Evolutionary conservation across 2,888 invertebrate genomes (phyloP).

Genomic region (Lasioglossum calceatum): DNA sequence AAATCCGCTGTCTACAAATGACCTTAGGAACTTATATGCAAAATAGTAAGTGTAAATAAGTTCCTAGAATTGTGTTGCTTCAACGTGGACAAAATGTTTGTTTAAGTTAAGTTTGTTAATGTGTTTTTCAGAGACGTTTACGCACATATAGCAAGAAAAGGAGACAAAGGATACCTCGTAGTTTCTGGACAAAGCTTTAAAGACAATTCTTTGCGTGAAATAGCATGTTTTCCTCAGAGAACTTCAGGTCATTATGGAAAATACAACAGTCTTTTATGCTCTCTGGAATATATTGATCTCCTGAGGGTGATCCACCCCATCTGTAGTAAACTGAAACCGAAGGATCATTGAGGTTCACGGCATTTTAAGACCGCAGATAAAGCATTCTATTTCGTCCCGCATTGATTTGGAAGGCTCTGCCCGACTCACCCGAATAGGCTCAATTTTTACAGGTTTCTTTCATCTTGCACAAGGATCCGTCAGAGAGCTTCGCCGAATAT

Average conservation of each 20-base stretch:
- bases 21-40: background rate
- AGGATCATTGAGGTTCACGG: conserved; percentile 35
- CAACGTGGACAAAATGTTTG: background rate
- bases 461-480: conserved; percentile 19
- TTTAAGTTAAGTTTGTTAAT: background rate
- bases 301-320: background rate
- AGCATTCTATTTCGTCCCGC: conserved; percentile 46
- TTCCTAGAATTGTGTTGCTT: background rate
- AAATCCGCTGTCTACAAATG: too few species aligned
- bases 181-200: background rate
- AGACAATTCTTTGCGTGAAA: background rate
- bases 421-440: conserved; percentile 30
- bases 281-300: background rate
- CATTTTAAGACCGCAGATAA: conserved; percentile 52
- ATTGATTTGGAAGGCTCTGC: conserved; percentile 34
- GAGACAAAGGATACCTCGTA: background rate
- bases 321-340: conserved; percentile 4
- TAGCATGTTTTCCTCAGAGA: background rate
- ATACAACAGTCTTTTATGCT: conserved; percentile 5
- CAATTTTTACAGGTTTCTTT: conserved; percentile 44
- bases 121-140: background rate
- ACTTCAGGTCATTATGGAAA: background rate
- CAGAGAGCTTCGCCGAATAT: conserved; percentile 11
- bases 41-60: background rate
- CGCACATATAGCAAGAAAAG: background rate